Conservation (phyloP, 23 tunicate species). For the Halocynthia aurantium region DNA sequence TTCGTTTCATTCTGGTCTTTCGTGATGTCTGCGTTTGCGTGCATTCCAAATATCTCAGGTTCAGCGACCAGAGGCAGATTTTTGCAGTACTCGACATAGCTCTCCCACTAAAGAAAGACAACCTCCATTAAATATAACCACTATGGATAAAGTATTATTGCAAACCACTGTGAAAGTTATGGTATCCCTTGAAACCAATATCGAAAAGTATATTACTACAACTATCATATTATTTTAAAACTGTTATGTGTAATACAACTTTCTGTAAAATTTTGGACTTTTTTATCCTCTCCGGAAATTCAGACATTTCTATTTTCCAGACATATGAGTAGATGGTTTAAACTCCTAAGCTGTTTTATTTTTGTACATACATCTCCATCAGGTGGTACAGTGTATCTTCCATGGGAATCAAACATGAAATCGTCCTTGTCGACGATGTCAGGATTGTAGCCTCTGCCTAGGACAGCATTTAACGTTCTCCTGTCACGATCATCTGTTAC, state of each 20-base stretch:
- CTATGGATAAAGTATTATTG: too few species aligned
- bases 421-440: constrained; percentile 45
- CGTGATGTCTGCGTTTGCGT: constrained; percentile 95
- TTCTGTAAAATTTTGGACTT: too few species aligned
- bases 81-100: constrained; percentile 65
- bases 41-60: constrained; percentile 98
- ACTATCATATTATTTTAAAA: too few species aligned
- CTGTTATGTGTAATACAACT: too few species aligned
- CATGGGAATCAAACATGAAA: constrained; percentile 65
- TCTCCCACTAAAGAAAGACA: constrained; percentile 42
- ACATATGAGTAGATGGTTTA: too few species aligned
- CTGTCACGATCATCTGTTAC: constrained; percentile 98
- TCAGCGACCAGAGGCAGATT: constrained; percentile 70
- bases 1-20: constrained; percentile 92
- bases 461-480: constrained; percentile 65
- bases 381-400: constrained; percentile 57
- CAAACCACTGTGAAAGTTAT: too few species aligned
- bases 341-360: neutral
- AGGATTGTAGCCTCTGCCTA: constrained; percentile 71
- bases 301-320: too few species aligned
- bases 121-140: neutral
- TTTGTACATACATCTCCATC: constrained; percentile 93
- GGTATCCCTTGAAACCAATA: too few species aligned
- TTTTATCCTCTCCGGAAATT: too few species aligned
- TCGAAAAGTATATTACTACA: too few species aligned